Conservation (phyloP, 2,113 vertebrate genomes). For the Halichoerus grypus region DNA sequence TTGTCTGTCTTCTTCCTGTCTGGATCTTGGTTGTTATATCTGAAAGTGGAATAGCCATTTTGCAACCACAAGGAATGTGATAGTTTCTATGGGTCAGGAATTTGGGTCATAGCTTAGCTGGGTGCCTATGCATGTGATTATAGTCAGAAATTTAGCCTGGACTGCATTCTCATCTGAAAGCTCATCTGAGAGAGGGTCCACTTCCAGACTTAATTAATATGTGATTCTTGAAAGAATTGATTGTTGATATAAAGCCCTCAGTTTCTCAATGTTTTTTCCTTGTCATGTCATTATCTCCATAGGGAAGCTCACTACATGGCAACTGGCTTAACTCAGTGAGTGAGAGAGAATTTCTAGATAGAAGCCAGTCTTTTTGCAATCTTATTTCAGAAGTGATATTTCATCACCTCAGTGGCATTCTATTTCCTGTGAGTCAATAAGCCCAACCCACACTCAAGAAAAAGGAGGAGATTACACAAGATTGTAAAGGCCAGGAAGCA, state of each 20-base stretch:
- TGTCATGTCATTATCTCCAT: background rate
- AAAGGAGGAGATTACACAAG: background rate
- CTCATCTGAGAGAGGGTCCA: background rate
- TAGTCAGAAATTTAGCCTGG: background rate
- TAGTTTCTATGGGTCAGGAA: background rate
- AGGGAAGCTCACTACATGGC: background rate
- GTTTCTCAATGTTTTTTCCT: background rate
- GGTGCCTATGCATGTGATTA: background rate
- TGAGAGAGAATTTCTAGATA: background rate
- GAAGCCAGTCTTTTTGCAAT: background rate
- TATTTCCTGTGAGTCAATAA: background rate
- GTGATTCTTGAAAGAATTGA: background rate
- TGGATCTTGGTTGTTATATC: background rate
- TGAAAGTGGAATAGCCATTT: background rate
- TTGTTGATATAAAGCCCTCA: background rate
- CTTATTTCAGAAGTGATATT: background rate
- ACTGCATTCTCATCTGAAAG: background rate
- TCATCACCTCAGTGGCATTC: background rate
- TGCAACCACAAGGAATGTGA: fast-evolving
- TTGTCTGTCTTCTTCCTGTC: background rate
- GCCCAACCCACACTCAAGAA: background rate
- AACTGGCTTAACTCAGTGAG: background rate
- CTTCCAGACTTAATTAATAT: background rate
- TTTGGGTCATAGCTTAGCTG: background rate
- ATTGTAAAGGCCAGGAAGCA: background rate